phyloP scores from a whole-genome alignment of 2,888 invertebrate genomes.

The Coleophora deauratella region DNA sequence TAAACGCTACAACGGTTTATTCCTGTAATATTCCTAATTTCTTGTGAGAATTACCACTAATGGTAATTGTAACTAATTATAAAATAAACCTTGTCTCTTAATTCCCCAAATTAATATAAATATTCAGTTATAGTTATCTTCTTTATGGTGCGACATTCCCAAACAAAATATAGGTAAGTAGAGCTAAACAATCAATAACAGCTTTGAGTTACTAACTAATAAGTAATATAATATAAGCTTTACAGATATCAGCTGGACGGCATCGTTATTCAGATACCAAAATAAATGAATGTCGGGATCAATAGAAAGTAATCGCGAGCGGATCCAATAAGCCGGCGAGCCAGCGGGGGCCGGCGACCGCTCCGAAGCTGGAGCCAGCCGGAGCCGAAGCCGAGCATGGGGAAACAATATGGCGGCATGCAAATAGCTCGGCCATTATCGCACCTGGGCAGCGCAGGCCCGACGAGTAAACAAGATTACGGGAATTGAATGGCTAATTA shows the following conservation, averaged over 20 bases:
- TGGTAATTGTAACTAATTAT: no score
- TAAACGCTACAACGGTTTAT: no score
- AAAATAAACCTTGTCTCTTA: no score
- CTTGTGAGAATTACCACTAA: no score
- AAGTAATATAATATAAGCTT: constrained; percentile 31
- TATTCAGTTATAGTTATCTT: no score
- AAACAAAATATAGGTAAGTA: no score
- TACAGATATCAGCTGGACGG: constrained; percentile 48
- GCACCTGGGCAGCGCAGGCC: constrained; percentile 67
- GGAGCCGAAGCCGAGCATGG: constrained; percentile 57
- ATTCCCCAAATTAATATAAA: no score
- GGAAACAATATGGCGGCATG: constrained; percentile 73
- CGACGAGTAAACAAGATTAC: constrained; percentile 73
- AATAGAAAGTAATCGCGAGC: constrained; percentile 72
- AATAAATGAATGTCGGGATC: constrained; percentile 70
- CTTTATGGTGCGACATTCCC: no score
- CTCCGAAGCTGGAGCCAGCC: constrained; percentile 41
- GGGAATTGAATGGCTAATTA: constrained; percentile 74
- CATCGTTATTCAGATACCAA: constrained; percentile 65
- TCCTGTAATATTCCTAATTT: no score
- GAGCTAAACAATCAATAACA: no score
- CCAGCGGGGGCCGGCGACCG: constrained; percentile 68
- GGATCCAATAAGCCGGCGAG: constrained; percentile 71
- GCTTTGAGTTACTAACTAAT: no score
- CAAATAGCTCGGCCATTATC: constrained; percentile 73